Evolutionary conservation across 23 tunicate species (phyloP), one percentile per base, ranked within the genome.

Genomic region (Halocynthia aurantium): DNA sequence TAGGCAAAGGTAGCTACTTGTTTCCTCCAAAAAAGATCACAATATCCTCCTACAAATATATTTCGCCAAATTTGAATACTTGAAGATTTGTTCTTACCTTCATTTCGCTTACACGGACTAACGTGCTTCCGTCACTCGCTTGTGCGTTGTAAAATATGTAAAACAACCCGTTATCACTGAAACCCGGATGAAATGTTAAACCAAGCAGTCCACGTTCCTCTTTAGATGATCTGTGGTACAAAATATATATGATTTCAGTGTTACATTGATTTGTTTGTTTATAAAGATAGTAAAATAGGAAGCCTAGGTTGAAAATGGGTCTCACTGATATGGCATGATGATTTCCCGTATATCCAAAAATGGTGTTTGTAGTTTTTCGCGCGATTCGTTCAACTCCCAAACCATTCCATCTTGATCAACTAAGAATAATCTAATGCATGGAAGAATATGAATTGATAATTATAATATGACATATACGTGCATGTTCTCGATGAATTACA

Each of bases 201-300:
- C 85, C 97, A 6, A 90, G 97, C 22, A 90, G 55, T 7, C 97
- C 97, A 22, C 90, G 82, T 71, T 90, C 97, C 22, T 74, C 78
- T 50, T 78, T 87, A 31, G 8, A 72, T 54, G 67, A 49, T 49
- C 87, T 82, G 62, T 12, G 60, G 77, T 53, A 22, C 62, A 57
- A 57, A 12, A 10, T 57, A 57, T n/a, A n/a, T n/a, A n/a, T n/a
- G n/a, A n/a, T n/a, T n/a, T n/a, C n/a, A n/a, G n/a, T n/a, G n/a
- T n/a, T n/a, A n/a, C n/a, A n/a, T n/a, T n/a, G n/a, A n/a, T n/a
- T n/a, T n/a, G n/a, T n/a, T n/a, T n/a, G n/a, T n/a, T n/a, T n/a
- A n/a, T n/a, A n/a, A n/a, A n/a, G n/a, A n/a, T n/a, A n/a, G n/a
- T n/a, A n/a, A n/a, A n/a, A n/a, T n/a, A n/a, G n/a, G n/a, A n/a